Evolutionary conservation across 2,113 vertebrate genomes (phyloP).

Genomic region (Xenopus laevis): DNA sequence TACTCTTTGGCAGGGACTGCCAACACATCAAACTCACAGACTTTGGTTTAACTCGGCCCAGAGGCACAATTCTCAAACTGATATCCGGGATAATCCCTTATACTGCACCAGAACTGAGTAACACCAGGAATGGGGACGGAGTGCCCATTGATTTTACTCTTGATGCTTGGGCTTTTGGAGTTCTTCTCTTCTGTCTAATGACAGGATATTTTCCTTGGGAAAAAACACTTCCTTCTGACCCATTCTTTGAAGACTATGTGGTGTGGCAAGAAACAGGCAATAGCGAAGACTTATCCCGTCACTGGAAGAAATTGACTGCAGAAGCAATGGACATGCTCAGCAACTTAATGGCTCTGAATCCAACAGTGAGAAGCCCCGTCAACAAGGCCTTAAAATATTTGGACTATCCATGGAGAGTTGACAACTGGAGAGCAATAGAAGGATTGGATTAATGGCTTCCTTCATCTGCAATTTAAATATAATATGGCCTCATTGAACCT

Average conservation of each 20-base stretch:
- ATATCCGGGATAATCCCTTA: conserved; percentile 84
- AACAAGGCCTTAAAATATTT: conserved; percentile 63
- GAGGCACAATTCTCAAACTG: conserved; percentile 78
- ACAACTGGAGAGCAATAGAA: accelerated
- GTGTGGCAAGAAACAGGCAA: conserved; percentile 68
- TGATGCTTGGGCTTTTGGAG: conserved; percentile 88
- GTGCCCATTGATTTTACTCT: conserved; percentile 80
- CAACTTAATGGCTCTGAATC: conserved; percentile 74
- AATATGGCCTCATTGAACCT: not conserved
- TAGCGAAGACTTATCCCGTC: conserved; percentile 67
- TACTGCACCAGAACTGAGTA: conserved; percentile 83
- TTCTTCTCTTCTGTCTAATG: conserved; percentile 88
- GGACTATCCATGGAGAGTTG: conserved; percentile 58
- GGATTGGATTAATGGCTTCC: not conserved
- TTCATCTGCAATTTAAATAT: too few relatives aligned
- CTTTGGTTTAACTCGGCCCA: conserved; percentile 85
- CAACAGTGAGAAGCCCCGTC: conserved; percentile 62
- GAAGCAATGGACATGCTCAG: conserved; percentile 75
- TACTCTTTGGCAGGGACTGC: conserved; percentile 79
- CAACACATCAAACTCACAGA: conserved; percentile 81
- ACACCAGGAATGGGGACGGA: conserved; percentile 61
- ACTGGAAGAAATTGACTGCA: conserved; percentile 77
- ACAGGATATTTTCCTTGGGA: conserved; percentile 95
- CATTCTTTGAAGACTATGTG: conserved; percentile 87
- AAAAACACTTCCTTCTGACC: conserved; percentile 68